A percentile compares a stretch with the other conserved stretches of the same genome.
Conservation (phyloP, 2,888 invertebrate species). For the Agonum fuliginosum region DNA sequence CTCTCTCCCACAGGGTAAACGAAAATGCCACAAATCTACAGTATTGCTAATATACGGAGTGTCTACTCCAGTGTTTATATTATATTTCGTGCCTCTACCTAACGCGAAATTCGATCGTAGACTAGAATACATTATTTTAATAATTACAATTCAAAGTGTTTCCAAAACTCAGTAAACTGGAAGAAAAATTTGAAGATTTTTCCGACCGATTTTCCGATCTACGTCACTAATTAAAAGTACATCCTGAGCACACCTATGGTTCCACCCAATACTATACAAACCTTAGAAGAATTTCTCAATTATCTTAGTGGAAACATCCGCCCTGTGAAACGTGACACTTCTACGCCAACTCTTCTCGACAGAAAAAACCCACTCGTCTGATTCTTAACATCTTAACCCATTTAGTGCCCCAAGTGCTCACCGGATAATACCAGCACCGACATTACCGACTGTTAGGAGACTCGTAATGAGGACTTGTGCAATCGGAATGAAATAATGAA, state of each 20-base stretch:
- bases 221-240: constrained; percentile 23
- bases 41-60: too few relatives aligned
- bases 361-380: not conserved
- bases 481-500: too few relatives aligned
- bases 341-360: not conserved
- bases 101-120: too few relatives aligned
- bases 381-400: constrained; percentile 41
- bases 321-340: constrained; percentile 12
- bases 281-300: constrained; percentile 17
- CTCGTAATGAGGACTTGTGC: not conserved
- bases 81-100: too few relatives aligned
- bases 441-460: not conserved
- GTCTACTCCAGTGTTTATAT: too few relatives aligned
- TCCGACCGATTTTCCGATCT: too few relatives aligned
- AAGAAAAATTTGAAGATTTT: too few relatives aligned
- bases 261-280: not conserved
- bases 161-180: too few relatives aligned
- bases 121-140: too few relatives aligned
- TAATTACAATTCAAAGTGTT: too few relatives aligned
- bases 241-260: not conserved
- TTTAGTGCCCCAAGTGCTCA: constrained; percentile 18
- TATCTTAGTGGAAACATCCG: constrained; percentile 31
- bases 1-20: too few relatives aligned
- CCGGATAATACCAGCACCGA: constrained; percentile 9
- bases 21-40: too few relatives aligned